These are phyloP conservation scores for Kobus ellipsiprymnus DNA, from an alignment of 2,113 vertebrate genomes.

Conservation along the genomic window DNA sequence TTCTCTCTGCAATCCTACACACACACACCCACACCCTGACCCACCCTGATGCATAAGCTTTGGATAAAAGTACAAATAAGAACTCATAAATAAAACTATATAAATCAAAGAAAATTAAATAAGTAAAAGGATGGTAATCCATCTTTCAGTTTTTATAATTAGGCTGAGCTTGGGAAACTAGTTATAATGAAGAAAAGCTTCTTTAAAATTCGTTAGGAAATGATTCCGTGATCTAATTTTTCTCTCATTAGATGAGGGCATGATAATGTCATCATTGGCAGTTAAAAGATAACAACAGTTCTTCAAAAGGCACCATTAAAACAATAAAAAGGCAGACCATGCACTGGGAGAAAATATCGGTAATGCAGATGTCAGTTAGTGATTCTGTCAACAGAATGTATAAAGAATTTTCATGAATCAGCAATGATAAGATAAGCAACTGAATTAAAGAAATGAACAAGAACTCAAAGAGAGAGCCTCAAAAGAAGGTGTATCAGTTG, in stretches of 20 bases:
- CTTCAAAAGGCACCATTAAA: neutral
- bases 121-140: conserved; percentile 9
- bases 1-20: neutral
- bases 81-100: neutral
- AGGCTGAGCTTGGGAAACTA: neutral
- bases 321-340: neutral
- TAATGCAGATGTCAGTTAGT: neutral
- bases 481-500: neutral
- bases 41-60: neutral
- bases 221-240: conserved; percentile 21
- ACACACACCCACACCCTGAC: neutral
- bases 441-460: neutral
- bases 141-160: conserved; percentile 21
- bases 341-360: neutral
- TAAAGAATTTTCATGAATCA: neutral
- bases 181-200: conserved; percentile 30
- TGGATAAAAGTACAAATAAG: neutral
- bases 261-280: conserved; percentile 9
- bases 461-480: neutral
- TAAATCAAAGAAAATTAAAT: conserved; percentile 22
- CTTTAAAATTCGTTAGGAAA: conserved; percentile 23
- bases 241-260: neutral
- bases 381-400: neutral
- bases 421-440: neutral
- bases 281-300: conserved; percentile 11